Evolutionary conservation across 2,888 invertebrate genomes (phyloP), one percentile per base, ranked within the genome.

Genomic region (Carabus problematicus): DNA sequence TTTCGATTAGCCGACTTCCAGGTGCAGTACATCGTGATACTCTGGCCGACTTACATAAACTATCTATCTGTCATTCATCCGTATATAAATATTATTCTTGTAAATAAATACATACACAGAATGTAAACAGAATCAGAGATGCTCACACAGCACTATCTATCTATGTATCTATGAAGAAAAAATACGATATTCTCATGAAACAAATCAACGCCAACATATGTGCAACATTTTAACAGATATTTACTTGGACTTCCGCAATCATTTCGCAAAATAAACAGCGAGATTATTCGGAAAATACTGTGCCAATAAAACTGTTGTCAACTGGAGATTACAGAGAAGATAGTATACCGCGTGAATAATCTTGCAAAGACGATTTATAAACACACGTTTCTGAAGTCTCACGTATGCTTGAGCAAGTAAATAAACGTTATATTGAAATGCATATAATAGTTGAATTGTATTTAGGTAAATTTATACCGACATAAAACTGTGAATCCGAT

Each of bases 381-480:
- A 66, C 66, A 66, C 66, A 41, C 66, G 45, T 47, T n/a, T n/a
- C n/a, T n/a, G n/a, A n/a, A n/a, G 39, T 29, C 18, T 43, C 56
- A 66, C 47, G 49, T 14, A 29, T 29, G 29, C 29, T 29, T 29
- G 29, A 29, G 29, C 29, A 29, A 29, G 6, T 29, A 29, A 29
- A 29, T 29, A 29, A 29, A 29, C 29, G 29, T 29, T 29, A n/a
- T 29, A 29, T 29, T 29, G 29, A 29, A 29, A 29, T 3, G 29
- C 6, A 29, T 29, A 29, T 29, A 29, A 29, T 29, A 29, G 29
- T 6, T 29, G 29, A 29, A 29, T 29, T 29, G 29, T 29, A 29
- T 29, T n/a, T 29, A 29, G 29, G 74, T 73, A 75, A 75, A 74
- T 75, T 73, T 75, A 75, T 75, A 73, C 73, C 70, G 70, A 72